Conservation (phyloP, 2,888 invertebrate genomes). For the Parasteatoda lunata region DNA sequence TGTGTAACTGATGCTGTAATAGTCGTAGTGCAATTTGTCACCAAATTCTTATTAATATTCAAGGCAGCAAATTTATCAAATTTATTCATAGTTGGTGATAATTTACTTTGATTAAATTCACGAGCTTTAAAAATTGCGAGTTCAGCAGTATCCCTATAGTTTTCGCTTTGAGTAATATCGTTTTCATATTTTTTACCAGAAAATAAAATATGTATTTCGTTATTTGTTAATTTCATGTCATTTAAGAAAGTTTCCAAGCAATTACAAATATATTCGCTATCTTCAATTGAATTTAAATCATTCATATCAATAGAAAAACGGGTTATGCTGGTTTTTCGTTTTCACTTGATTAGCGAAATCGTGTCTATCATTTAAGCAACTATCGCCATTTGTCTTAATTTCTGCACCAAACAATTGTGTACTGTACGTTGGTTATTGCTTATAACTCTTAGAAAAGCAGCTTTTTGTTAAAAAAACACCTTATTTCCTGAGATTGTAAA, state of each 20-base stretch:
- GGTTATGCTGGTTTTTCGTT: not conserved
- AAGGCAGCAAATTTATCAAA: not conserved
- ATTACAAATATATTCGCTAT: not conserved
- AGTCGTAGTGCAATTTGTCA: not conserved
- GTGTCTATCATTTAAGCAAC: too few species aligned
- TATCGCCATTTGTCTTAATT: too few species aligned
- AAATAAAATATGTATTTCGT: not conserved
- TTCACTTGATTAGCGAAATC: not conserved
- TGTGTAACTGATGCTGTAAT: not conserved
- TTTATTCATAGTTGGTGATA: not conserved
- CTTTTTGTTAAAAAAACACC: too few species aligned
- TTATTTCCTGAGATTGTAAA: too few species aligned
- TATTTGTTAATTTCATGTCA: not conserved
- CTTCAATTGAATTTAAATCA: not conserved
- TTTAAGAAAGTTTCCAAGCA: not conserved
- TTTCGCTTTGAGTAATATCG: not conserved
- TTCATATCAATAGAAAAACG: not conserved
- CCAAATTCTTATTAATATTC: not conserved
- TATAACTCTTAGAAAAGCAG: too few species aligned
- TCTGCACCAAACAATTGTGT: too few species aligned
- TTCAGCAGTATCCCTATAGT: not conserved
- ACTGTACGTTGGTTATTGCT: too few species aligned
- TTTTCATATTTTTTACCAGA: not conserved
- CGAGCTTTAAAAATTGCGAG: not conserved
- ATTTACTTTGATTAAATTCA: not conserved